Base-by-base conservation (phyloP, 2,113 vertebrate genomes). In the Pelobates fuscus region DNA sequence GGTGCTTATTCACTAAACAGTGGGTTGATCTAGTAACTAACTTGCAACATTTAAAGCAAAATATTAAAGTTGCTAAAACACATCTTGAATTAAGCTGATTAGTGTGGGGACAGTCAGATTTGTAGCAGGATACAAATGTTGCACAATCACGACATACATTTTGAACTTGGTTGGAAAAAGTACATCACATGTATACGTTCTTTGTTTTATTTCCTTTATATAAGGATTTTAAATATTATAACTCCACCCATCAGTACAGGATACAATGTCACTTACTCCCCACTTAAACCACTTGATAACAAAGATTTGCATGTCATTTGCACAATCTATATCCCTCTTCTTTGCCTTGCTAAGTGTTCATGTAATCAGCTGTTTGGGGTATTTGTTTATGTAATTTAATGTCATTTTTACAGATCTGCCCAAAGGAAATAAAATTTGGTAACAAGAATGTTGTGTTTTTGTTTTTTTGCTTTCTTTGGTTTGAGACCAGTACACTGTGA, bases 321-420 rank as follows among this genome's bases (percentile, higher is more conserved):
- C 60, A 37, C 32, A 37, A 37, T 15, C 26, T 64, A 17, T 32
- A n/a, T 52, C 27, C 52, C 23, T 14, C 21, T 46, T 26, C n/a
- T 72, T 37, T 62, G 25, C 41, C 30, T 21, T 61, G 58, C 32
- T 52, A 71, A 71, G 44, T 43, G 52, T 66, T 23, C 17, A 30
- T 32, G 17, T 55, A 44, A 25, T 46, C 44, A 44, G 63, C 67
- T 70, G 41, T 20, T 32, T 4, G 8, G 20, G 8, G 20, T 41
- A 72, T 72, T 64, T 52, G 43, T 63, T 72, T 72, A 62, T 63
- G 72, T 67, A 67, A 76, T 76, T 58, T 23, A 25, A 59, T 60
- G 72, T 59, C 49, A 76, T 67, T 46, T 63, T 32, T 67, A 30
- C 63, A 49, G 54, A 59, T 76, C 63, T 76, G 14, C 30, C 32